These are phyloP conservation scores for Antrozous pallidus DNA, from an alignment of 2,797 vertebrate genomes.

Conservation along the genomic window DNA sequence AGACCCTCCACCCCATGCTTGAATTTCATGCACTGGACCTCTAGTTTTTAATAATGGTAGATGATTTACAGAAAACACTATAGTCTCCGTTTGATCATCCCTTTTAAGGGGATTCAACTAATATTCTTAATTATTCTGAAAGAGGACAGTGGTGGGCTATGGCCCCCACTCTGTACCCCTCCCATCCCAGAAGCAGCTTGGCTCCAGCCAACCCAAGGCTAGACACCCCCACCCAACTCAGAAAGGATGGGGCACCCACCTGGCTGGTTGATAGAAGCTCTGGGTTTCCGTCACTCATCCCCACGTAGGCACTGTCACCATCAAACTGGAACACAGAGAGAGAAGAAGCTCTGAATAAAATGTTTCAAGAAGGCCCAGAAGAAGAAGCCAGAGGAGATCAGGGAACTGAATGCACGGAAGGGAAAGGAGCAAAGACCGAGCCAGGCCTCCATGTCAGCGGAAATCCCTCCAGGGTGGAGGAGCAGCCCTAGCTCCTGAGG, in stretches of 20 bases:
- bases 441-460: background rate
- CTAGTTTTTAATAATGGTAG: background rate
- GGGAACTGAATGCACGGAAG: background rate
- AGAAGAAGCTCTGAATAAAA: slow-evolving; percentile 63
- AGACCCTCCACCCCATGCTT: too few relatives aligned
- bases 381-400: background rate
- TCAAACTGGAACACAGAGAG: slow-evolving; percentile 91
- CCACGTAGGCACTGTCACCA: slow-evolving; percentile 97
- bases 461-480: background rate
- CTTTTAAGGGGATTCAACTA: background rate
- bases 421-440: background rate
- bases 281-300: slow-evolving; percentile 97
- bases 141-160: background rate
- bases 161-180: background rate
- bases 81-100: background rate
- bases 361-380: background rate
- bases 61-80: background rate
- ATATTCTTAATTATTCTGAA: background rate
- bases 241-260: slow-evolving; percentile 83
- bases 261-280: slow-evolving; percentile 96
- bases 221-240: background rate
- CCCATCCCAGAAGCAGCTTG: background rate
- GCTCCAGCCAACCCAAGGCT: background rate
- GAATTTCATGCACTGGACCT: too few relatives aligned
- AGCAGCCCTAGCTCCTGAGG: background rate